A percentile compares a stretch with the other conserved stretches of the same genome.
phyloP scores from a whole-genome alignment of 2,888 invertebrate genomes.

The Limnephilus rhombicus region DNA sequence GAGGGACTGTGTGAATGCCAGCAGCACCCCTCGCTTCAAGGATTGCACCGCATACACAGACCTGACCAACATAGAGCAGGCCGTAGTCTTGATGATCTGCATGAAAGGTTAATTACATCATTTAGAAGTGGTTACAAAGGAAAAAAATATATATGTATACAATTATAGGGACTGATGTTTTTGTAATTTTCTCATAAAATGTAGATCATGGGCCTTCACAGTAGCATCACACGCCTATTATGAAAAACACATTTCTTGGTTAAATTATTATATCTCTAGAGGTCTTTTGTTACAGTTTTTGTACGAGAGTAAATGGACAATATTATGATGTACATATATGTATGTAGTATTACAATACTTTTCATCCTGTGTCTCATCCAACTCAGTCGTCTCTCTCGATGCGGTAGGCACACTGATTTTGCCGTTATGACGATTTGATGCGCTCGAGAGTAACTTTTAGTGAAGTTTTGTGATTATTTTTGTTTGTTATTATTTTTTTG shows the following conservation, averaged over 20 bases:
- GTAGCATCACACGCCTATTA: not conserved
- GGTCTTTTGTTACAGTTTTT: too few relatives aligned
- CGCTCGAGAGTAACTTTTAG: too few relatives aligned
- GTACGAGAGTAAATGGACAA: too few relatives aligned
- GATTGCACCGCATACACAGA: slow-evolving; percentile 21
- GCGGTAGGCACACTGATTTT: too few relatives aligned
- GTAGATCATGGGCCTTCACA: not conserved
- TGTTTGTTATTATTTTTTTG: too few relatives aligned
- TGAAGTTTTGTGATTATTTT: too few relatives aligned
- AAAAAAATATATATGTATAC: too few relatives aligned
- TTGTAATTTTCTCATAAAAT: not conserved
- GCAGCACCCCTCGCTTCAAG: slow-evolving; percentile 71
- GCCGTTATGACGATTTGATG: too few relatives aligned
- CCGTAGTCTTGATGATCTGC: slow-evolving; percentile 64
- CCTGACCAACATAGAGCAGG: slow-evolving; percentile 57
- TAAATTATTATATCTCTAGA: not conserved
- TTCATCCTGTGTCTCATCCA: too few relatives aligned
- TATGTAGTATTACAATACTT: not conserved
- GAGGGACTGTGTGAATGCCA: slow-evolving; percentile 69
- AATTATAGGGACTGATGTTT: not conserved
- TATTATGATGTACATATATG: too few relatives aligned
- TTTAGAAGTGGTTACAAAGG: not conserved
- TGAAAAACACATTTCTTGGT: not conserved
- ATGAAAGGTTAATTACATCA: slow-evolving; percentile 62
- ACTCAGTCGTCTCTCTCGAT: too few relatives aligned